Conservation (phyloP, 2,113 vertebrate species). For the Mustelus asterias region DNA sequence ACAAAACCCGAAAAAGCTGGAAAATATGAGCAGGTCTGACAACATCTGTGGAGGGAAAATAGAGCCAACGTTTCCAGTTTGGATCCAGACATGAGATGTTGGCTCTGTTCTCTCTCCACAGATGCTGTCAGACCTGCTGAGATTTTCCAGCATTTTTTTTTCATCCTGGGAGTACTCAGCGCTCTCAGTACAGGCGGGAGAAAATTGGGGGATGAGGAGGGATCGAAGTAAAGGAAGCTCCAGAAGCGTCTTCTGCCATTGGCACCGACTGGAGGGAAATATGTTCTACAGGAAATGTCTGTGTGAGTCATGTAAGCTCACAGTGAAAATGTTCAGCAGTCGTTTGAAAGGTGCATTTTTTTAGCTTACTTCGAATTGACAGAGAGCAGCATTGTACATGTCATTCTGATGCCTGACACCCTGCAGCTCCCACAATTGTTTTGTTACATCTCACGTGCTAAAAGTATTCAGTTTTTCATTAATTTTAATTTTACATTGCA, state of each 20-base stretch:
- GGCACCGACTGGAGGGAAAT: not conserved
- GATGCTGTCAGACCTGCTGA: too few species aligned
- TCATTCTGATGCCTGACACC: not conserved
- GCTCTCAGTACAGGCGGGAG: not conserved
- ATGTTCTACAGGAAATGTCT: not conserved
- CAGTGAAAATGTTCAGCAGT: not conserved
- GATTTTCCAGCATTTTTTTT: too few species aligned
- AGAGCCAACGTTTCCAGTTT: too few species aligned
- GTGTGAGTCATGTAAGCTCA: not conserved
- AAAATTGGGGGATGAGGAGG: not conserved
- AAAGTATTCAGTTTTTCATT: not conserved
- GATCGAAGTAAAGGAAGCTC: not conserved
- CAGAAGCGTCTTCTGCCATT: not conserved
- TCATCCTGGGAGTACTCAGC: not conserved
- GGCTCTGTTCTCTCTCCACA: too few species aligned
- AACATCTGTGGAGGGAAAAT: too few species aligned
- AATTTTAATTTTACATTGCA: not conserved
- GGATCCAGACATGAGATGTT: too few species aligned
- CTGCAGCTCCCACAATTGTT: not conserved
- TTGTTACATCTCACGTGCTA: not conserved
- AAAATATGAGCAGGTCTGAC: too few species aligned
- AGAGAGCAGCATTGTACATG: not conserved
- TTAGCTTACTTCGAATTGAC: not conserved
- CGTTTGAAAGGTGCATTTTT: not conserved
- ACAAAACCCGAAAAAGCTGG: too few species aligned